Percentiles rank a stretch among this genome's conserved stretches.
Evolutionary conservation across 2,113 vertebrate species (phyloP).

Genomic region (Scolopax mira): DNA sequence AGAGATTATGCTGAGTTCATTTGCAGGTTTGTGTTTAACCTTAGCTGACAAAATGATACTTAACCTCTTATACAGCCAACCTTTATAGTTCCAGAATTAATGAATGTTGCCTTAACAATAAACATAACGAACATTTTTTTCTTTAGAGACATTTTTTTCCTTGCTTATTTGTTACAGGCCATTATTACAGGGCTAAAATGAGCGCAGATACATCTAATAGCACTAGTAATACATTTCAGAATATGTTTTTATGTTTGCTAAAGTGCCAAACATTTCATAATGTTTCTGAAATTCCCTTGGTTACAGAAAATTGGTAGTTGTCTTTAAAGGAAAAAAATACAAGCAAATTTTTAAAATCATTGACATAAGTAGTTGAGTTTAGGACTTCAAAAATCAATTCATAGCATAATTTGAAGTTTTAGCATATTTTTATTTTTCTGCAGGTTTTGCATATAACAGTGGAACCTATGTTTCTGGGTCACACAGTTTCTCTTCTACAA

Average conservation of each 20-base stretch:
- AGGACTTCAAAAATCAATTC: neutral
- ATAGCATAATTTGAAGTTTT: neutral
- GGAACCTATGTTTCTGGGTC: neutral
- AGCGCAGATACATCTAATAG: neutral
- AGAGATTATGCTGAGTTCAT: constrained; percentile 80
- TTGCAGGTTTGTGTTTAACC: constrained; percentile 75
- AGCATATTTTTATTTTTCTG: neutral
- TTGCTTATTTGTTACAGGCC: neutral
- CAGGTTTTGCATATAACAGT: neutral
- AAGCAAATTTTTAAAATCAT: neutral
- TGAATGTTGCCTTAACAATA: constrained; percentile 57
- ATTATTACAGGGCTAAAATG: neutral
- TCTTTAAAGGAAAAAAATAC: neutral
- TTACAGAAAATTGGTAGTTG: neutral
- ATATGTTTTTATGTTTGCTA: neutral
- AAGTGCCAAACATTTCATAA: neutral
- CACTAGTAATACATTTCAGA: neutral
- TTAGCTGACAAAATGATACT: constrained; percentile 77
- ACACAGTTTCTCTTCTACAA: neutral
- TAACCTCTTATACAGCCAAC: constrained; percentile 72
- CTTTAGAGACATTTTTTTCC: neutral
- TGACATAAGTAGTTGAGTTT: neutral
- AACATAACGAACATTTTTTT: constrained; percentile 40
- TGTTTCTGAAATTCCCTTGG: neutral
- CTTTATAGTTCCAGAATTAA: constrained; percentile 67